Evolutionary conservation across 2,113 vertebrate genomes (phyloP), one percentile per base, ranked within the genome.

Genomic region (Tricholaema leucomelas): DNA sequence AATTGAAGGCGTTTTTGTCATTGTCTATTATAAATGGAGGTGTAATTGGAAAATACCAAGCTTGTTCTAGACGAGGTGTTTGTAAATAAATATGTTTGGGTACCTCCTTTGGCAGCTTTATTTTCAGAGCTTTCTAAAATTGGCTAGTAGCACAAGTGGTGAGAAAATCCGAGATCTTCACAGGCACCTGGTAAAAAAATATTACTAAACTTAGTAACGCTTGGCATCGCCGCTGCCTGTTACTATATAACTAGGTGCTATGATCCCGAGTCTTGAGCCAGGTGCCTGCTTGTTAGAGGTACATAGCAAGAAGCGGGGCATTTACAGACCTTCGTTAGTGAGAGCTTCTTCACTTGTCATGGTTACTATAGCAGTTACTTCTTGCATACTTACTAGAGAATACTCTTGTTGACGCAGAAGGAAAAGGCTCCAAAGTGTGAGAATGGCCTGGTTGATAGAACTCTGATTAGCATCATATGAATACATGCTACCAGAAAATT

Each of bases 1-100:
- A 94, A 96, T 3, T 93, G 78, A 91, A 95, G 20, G 46, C 70
- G 18, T 48, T 87, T 92, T 87, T 55, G 24, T 76, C 50, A 54
- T 59, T n/a, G 4, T 40, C 74, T 77, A 86, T 71, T 74, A 60
- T 33, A 75, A 56, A 33, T 42, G 20, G 44, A 58, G 28, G 61
- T 74, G 66, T 60, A 76, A 93, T 30, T 84, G 20, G 33, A 86
- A 91, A 94, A 82, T 42, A 82, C 21, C 8, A 40, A 70, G 17
- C n/a, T 87, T 66, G 31, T 87, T 82, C 27, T 38, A 19, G 30
- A 35, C 35, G 66, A 94, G 9, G 3, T 38, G 58, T 71, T 87
- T 64, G 23, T 87, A 89, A 82, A 74, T 36, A 74, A 85, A 10
- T 11, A 20, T 10, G 6, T 33, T 87, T 84, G 50, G 15, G 10